These are phyloP conservation scores for Polydrusus cervinus DNA, from an alignment of 2,888 invertebrate genomes.

Conservation along the genomic window DNA sequence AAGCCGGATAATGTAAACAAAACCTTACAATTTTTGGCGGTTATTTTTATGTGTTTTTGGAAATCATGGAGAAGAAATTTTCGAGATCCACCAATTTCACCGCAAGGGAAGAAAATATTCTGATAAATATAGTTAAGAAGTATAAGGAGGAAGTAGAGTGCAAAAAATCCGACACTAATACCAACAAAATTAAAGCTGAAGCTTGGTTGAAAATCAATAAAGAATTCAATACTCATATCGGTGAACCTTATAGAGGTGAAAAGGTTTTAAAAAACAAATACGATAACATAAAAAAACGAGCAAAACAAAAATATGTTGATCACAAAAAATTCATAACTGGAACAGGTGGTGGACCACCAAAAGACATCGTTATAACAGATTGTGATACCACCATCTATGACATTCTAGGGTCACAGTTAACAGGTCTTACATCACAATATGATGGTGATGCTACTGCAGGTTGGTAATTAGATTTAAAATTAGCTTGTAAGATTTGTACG, in stretches of 20 bases:
- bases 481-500: too few relatives aligned
- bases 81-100: neutral
- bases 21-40: too few relatives aligned
- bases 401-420: neutral
- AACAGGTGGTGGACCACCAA: conserved; percentile 40
- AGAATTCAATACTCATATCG: conserved; percentile 26
- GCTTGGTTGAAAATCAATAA: conserved; percentile 30
- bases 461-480: too few relatives aligned
- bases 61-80: neutral
- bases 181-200: conserved; percentile 26
- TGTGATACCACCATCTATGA: neutral
- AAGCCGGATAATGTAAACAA: too few relatives aligned
- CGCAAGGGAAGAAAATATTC: conserved; percentile 3
- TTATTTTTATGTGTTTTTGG: too few relatives aligned
- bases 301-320: conserved; percentile 32
- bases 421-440: neutral
- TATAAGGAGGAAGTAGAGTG: conserved; percentile 35
- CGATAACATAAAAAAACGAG: conserved; percentile 29
- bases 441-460: neutral
- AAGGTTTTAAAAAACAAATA: conserved; percentile 39
- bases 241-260: conserved; percentile 18
- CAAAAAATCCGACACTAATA: conserved; percentile 29
- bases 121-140: conserved; percentile 23
- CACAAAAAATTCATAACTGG: conserved; percentile 27
- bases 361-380: conserved; percentile 7